Base-by-base conservation (phyloP, 2,113 vertebrate species). In the Platysternon megacephalum region DNA sequence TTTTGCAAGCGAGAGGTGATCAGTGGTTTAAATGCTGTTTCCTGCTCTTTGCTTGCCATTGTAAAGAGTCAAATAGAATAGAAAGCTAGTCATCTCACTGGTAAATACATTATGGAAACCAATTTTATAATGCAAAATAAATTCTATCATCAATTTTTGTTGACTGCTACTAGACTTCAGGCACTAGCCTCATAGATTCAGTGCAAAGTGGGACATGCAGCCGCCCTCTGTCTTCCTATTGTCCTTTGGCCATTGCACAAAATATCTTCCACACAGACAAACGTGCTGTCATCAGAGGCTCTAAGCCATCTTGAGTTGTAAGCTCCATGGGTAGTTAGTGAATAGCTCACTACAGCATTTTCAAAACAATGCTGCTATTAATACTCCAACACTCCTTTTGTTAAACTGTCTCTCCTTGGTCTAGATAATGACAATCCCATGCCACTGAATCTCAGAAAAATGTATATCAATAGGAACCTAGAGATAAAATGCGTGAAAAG, bases 301-400 rank as follows among this genome's bases (percentile, higher is more conserved):
- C 83, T 61, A 28, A 55, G 89, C 83, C 44, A 11, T 94, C 95
- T 95, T 88, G 28, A 91, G 90, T 94, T 95, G 84, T 83, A 94
- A 80, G 95, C 95, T 79, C 14, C 49, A 17, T 0, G 14, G 81
- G 85, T 65, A 68, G 24, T 89, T 85, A 93, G 87, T 86, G 86
- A 95, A 94, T 65, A 53, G 82, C 79, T 94, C 83, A 95, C 94
- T 93, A 86, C 24, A 51, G 91, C 92, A 48, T 84, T 96, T 94
- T 88, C 92, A 94, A 85, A 93, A 90, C 85, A 44, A 32, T 1
- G 1, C 84, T 56, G 3, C 21, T 44, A 48, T 92, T 89, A 85
- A 68, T 68, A 68, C 35, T 35, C 35, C 32, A 35, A 88, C 93
- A 95, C 95, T 85, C 92, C 92, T 58, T 95, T 95, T 91, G 95